Base-by-base conservation (phyloP, 2,797 vertebrate species). In the Enteromius afrohamiltoni region DNA sequence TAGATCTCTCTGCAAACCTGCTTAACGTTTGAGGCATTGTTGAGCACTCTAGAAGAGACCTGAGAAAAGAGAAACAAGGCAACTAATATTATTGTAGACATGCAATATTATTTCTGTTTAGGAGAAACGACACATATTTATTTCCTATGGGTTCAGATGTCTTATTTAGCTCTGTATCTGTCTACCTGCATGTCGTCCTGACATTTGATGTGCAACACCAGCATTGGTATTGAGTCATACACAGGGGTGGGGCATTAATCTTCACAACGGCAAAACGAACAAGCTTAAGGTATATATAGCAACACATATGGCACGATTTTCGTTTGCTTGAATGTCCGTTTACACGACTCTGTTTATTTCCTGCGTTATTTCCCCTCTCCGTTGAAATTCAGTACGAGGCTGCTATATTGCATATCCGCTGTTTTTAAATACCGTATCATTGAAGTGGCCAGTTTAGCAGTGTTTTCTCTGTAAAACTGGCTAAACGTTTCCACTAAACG, bases 221-320 rank as follows among this genome's bases (percentile, higher is more conserved):
- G 77, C 65, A 83, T 26, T 82, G 69, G 80, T 62, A 83, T 89
- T 88, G 90, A 88, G 89, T 89, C 86, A 90, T 85, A 64, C 75
- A 87, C 21, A 75, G 77, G 80, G 86, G 88, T 83, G 85, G 75
- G 88, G 85, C 75, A 10, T 85, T 55, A 21, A 34, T 69, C 60
- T 17, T 17, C 58, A 82, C 45, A 75, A 53, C n/a, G 31, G n/a
- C 14, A 21, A 21, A 73, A 40, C 21, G 16, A 45, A 40, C 80
- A 29, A 37, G 51, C 29, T 31, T 23, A 65, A 65, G 29, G 14
- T 82, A 16, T 62, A 51, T 64, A 51, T 67, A 68, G 64, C 60
- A 19, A 67, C 26, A 45, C 49, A 23, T 47, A 23, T 49, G 34
- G 29, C 29, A 26, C n/a, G 23, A 16, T 7, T 40, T 62, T 34